Conservation (phyloP, 2,113 vertebrate genomes). For the Percina caprodes region DNA sequence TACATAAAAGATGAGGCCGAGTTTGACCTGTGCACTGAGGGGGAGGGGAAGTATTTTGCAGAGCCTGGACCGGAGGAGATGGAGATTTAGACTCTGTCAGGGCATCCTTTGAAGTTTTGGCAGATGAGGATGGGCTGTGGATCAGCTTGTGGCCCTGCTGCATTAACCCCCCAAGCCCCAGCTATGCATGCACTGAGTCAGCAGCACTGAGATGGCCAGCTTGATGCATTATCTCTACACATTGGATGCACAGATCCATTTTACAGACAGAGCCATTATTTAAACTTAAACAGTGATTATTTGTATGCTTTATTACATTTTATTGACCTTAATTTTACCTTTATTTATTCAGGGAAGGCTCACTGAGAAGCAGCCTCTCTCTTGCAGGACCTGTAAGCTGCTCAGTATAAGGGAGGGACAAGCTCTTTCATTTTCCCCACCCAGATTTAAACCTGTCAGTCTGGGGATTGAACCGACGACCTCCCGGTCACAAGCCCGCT, state of each 20-base stretch:
- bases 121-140: constrained; percentile 64
- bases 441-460: too few relatives aligned
- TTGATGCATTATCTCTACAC: constrained; percentile 65
- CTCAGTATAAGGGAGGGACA: too few relatives aligned
- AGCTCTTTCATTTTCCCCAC: too few relatives aligned
- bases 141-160: constrained; percentile 62
- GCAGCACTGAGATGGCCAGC: constrained; percentile 61
- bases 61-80: constrained; percentile 55
- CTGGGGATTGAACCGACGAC: too few relatives aligned
- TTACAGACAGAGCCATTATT: constrained; percentile 61
- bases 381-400: too few relatives aligned
- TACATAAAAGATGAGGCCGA: constrained; percentile 76
- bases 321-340: not conserved
- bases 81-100: constrained; percentile 61
- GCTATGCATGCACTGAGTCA: constrained; percentile 68
- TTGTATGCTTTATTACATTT: constrained; percentile 62
- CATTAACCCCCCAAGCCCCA: constrained; percentile 68
- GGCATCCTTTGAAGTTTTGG: constrained; percentile 76
- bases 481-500: too few relatives aligned
- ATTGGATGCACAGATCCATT: constrained; percentile 50
- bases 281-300: constrained; percentile 66
- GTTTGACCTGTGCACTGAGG: constrained; percentile 65
- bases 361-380: too few relatives aligned
- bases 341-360: too few relatives aligned
- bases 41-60: constrained; percentile 36